Evolutionary conservation across 2,797 vertebrate genomes (phyloP), one percentile per base, ranked within the genome.

Genomic region (Erethizon dorsatum): DNA sequence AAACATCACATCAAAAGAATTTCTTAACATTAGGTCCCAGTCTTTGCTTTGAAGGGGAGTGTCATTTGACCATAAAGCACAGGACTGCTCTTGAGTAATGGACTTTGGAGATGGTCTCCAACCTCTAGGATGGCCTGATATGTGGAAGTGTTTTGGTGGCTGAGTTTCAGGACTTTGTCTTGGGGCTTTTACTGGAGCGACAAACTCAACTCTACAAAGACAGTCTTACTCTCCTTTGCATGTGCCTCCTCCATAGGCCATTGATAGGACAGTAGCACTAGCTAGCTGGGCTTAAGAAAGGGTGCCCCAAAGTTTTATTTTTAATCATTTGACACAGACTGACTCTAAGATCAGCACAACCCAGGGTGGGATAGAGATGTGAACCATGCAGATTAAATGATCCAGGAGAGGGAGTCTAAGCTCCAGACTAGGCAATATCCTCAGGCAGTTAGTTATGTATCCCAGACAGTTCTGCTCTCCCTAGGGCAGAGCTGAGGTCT

Each of bases 181-280:
- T 82, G 31, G 86, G 31, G 33, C 3, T 31, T 56, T 73, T 93
- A n/a, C 13, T 83, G 61, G 69, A 52, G 15, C 47, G 37, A 90
- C 17, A 57, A 88, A 37, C 33, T 45, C 61, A 94, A 37, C 12
- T 69, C 33, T 83, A 59, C 28, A 91, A 67, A 67, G 56, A 57
- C 9, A 63, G 24, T 91, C 96, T 90, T 18, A 20, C 89, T 92
- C 92, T 63, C 5, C 77, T 82, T 91, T 86, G 47, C 17, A 56
- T 5, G 6, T 88, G 69, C 20, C 18, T 59, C 41, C 22, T 83
- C 33, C 6, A 41, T 18, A 83, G 45, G 6, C 14, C 65, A 83
- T 31, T 63, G 52, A 50, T 0, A 50, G 50, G 63, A 93, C 22
- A 82, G 50, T 22, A 91, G 45, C 28, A 78, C 28, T 59, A 90